These are phyloP conservation scores for Spodoptera littoralis DNA, from an alignment of 2,888 invertebrate genomes.

Conservation along the genomic window DNA sequence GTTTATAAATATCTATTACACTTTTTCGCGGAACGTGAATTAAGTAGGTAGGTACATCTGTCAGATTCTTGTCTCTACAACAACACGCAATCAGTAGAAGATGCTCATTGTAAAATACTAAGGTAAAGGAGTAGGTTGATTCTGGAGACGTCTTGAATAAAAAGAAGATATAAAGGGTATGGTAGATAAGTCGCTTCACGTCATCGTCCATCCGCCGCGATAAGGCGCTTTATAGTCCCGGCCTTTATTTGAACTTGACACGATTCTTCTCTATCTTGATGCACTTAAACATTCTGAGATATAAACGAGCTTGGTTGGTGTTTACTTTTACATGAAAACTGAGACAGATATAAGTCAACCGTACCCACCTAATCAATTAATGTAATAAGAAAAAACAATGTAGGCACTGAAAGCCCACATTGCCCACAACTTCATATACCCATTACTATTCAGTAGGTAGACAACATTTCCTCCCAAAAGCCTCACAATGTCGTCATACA, in stretches of 20 bases:
- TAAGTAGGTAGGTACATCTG: not conserved
- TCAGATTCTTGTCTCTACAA: not conserved
- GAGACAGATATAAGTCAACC: no score
- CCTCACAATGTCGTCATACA: conserved; percentile 1
- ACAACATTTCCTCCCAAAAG: not conserved
- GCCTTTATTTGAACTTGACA: conserved; percentile 83
- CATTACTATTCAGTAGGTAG: no score
- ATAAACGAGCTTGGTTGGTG: conserved; percentile 44
- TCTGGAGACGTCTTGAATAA: conserved; percentile 59
- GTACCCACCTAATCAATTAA: no score
- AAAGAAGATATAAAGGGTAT: conserved; percentile 64
- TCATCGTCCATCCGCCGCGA: conserved; percentile 72
- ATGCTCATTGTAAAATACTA: conserved; percentile 15
- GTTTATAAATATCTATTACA: no score
- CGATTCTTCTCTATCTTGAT: conserved; percentile 75
- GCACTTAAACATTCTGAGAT: conserved; percentile 67
- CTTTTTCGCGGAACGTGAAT: not conserved
- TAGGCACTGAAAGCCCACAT: no score
- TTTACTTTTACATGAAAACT: not conserved
- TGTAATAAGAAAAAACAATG: conserved; percentile 21
- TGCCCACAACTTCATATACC: no score
- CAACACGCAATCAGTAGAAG: conserved; percentile 12
- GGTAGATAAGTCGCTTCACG: conserved; percentile 73
- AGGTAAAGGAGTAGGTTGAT: conserved; percentile 52
- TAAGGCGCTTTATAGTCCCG: conserved; percentile 77